These are phyloP conservation scores for Strigamia crassipes DNA, from an alignment of 2,888 invertebrate species.

Conservation along the genomic window DNA sequence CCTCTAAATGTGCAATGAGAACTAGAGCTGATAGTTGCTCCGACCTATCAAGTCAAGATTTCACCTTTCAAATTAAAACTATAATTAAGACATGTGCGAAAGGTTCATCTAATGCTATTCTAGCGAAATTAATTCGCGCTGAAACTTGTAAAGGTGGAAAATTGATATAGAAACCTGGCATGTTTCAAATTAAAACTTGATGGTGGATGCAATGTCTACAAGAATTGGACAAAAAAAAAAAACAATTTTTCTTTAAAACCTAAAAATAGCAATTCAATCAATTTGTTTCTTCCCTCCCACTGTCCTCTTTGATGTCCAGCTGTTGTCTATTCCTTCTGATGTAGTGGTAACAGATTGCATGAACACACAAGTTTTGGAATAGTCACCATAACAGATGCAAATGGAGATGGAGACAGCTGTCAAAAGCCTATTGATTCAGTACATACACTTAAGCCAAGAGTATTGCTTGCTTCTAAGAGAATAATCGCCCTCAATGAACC, in stretches of 20 bases:
- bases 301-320: neutral
- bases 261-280: conserved; percentile 4
- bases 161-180: neutral
- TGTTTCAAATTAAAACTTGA: neutral
- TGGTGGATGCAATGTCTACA: neutral
- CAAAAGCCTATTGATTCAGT: conserved; percentile 2
- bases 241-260: neutral
- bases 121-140: neutral
- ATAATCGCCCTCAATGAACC: neutral
- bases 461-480: neutral
- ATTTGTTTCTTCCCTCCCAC: neutral
- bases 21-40: neutral
- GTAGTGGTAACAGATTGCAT: neutral
- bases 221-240: neutral
- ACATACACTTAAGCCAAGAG: neutral
- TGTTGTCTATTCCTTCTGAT: neutral
- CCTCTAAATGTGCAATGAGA: neutral
- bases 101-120: neutral
- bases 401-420: conserved; percentile 10
- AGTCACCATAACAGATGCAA: conserved; percentile 3
- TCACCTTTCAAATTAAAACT: conserved; percentile 2
- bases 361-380: conserved; percentile 3
- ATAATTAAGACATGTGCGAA: neutral
- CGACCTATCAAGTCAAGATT: neutral
- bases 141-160: neutral